Conservation (phyloP, 1,140 invertebrate genomes). For the Hyphantria cunea region DNA sequence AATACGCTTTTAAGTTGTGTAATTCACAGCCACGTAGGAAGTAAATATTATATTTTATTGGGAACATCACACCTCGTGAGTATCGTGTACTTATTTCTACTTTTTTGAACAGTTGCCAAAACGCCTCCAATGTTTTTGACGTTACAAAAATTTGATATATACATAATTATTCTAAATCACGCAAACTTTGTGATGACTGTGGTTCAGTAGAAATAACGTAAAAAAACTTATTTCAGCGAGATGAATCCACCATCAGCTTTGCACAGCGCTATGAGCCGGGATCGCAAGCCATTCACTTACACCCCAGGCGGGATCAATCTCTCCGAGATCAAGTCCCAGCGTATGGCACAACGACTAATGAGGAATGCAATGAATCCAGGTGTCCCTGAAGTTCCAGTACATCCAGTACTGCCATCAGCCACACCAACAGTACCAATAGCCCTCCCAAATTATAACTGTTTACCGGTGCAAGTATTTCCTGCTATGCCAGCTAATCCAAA, state of each 20-base stretch:
- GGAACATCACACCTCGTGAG: constrained; percentile 60
- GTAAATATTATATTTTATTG: constrained; percentile 53
- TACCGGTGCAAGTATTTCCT: constrained; percentile 78
- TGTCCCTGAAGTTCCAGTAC: constrained; percentile 68
- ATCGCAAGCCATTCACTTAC: constrained; percentile 97
- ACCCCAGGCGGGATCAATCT: constrained; percentile 95
- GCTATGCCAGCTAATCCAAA: constrained; percentile 77
- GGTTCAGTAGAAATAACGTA: constrained; percentile 29
- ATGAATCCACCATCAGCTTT: constrained; percentile 92
- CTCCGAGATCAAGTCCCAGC: constrained; percentile 93
- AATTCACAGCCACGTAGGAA: constrained; percentile 48
- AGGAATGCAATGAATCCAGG: constrained; percentile 85
- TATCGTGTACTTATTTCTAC: constrained; percentile 66
- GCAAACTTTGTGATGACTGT: constrained; percentile 30
- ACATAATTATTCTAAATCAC: constrained; percentile 12
- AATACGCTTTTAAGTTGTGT: constrained; percentile 26
- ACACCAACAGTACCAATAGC: constrained; percentile 54
- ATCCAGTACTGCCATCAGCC: constrained; percentile 60
- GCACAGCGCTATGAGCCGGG: constrained; percentile 90
- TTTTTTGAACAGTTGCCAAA: constrained; percentile 72
- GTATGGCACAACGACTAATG: constrained; percentile 92
- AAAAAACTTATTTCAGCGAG: constrained; percentile 63
- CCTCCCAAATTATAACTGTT: constrained; percentile 71
- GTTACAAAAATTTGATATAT: constrained; percentile 43
- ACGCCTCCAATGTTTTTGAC: constrained; percentile 39